phyloP scores from a whole-genome alignment of 2,888 invertebrate species.

The Oscheius sp. region DNA sequence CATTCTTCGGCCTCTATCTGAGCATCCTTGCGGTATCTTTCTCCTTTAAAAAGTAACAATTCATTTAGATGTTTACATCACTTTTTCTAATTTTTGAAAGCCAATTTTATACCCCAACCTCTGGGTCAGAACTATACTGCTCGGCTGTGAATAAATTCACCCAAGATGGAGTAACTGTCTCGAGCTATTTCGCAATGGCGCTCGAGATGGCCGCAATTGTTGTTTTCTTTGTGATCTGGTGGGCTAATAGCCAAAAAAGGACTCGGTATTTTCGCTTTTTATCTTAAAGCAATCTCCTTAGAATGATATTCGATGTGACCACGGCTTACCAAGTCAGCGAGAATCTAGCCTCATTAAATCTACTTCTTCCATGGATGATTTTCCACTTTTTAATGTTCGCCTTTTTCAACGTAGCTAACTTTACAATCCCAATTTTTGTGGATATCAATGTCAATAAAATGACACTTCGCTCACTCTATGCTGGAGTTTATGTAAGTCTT shows the following conservation, averaged over 20 bases:
- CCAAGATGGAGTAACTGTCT: neutral
- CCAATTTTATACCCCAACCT: neutral
- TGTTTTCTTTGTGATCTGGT: slow-evolving; percentile 4
- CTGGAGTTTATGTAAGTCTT: slow-evolving; percentile 7
- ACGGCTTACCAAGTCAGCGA: slow-evolving; percentile 9
- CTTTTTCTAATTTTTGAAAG: neutral
- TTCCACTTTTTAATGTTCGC: slow-evolving; percentile 1
- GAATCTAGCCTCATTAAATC: slow-evolving; percentile 9
- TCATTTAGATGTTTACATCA: neutral
- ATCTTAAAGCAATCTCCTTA: neutral
- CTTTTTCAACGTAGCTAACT: slow-evolving; percentile 8
- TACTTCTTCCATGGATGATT: slow-evolving; percentile 10
- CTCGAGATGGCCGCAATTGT: neutral
- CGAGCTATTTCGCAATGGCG: slow-evolving; percentile 2
- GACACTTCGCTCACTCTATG: neutral
- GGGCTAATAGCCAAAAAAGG: neutral
- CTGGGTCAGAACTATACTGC: slow-evolving; percentile 1
- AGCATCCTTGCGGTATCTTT: slow-evolving; percentile 2
- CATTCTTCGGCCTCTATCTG: neutral
- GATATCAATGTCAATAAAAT: neutral
- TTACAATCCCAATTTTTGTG: neutral
- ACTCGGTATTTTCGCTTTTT: neutral
- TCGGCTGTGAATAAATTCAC: slow-evolving; percentile 14
- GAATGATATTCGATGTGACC: slow-evolving; percentile 14
- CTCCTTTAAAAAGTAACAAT: too few species aligned